These are phyloP conservation scores for Thunnus maccoyii DNA, from an alignment of 2,113 vertebrate genomes.

Conservation along the genomic window DNA sequence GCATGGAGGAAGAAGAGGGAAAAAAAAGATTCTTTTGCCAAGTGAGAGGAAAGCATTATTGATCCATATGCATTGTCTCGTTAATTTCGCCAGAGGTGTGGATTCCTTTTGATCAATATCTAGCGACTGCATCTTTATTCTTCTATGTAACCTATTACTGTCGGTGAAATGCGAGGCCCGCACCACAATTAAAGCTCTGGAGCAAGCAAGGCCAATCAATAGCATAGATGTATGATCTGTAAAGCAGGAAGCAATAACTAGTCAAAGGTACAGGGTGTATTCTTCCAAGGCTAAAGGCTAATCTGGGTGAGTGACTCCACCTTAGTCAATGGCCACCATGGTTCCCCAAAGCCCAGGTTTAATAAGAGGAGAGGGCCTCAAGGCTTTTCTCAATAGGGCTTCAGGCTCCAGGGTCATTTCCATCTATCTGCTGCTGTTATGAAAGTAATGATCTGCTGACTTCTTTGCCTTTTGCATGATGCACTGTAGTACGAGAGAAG, in stretches of 20 bases:
- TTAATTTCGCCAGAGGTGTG: constrained; percentile 86
- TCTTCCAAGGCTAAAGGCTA: constrained; percentile 82
- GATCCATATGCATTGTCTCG: constrained; percentile 85
- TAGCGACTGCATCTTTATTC: constrained; percentile 86
- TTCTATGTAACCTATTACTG: constrained; percentile 87
- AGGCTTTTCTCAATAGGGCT: constrained; percentile 26
- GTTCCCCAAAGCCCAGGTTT: constrained; percentile 37
- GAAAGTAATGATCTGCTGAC: constrained; percentile 52
- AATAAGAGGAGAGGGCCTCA: constrained; percentile 51
- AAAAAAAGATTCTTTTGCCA: constrained; percentile 42
- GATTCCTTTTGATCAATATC: constrained; percentile 84
- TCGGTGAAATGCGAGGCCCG: constrained; percentile 79
- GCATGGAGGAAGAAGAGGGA: not conserved
- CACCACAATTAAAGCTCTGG: constrained; percentile 83
- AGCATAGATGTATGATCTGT: constrained; percentile 80
- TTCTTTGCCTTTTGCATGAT: constrained; percentile 40
- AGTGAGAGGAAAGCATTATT: constrained; percentile 75
- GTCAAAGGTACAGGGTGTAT: constrained; percentile 70
- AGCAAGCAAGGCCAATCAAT: constrained; percentile 82
- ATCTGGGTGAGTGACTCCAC: constrained; percentile 69
- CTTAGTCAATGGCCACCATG: constrained; percentile 55
- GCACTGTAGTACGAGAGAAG: not conserved
- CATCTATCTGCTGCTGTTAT: constrained; percentile 58
- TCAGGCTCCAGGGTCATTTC: constrained; percentile 53
- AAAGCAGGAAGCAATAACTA: constrained; percentile 81